Evolutionary conservation across 2,113 vertebrate genomes (phyloP).

Genomic region (Micronycteris hirsuta): DNA sequence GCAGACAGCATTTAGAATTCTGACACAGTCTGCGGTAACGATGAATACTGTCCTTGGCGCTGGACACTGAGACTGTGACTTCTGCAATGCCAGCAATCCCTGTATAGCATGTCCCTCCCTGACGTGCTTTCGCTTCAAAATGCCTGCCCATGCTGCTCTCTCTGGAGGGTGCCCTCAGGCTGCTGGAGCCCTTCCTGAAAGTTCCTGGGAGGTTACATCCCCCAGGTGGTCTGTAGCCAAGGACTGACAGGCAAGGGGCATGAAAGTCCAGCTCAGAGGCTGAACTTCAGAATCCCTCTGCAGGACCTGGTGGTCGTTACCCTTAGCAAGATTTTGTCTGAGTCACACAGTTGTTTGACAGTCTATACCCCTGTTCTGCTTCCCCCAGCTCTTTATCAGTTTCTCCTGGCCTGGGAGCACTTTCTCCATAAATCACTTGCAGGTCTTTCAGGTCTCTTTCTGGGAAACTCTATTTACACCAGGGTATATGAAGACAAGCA

Average conservation of each 20-base stretch:
- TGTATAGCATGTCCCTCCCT: neutral
- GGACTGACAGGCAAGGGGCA: neutral
- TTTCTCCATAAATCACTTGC: neutral
- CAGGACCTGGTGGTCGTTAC: neutral
- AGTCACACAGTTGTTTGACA: neutral
- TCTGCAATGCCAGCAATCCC: neutral
- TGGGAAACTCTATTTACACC: neutral
- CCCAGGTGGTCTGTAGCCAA: neutral
- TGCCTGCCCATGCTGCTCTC: neutral
- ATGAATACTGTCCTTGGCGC: neutral
- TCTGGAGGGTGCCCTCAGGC: neutral
- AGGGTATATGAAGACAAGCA: neutral
- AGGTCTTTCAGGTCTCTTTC: neutral
- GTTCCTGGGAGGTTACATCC: neutral
- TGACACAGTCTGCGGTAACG: neutral
- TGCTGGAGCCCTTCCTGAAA: neutral
- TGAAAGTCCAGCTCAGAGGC: neutral
- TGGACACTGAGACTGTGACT: fast-evolving
- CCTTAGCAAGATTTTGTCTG: neutral
- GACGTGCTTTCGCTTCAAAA: neutral
- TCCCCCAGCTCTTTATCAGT: no score
- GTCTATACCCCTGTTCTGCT: neutral
- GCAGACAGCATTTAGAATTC: neutral
- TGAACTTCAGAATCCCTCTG: neutral
- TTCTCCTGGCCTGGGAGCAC: neutral